Evolutionary conservation across 2,888 invertebrate genomes (phyloP), one percentile per base, ranked within the genome.

Genomic region (Baronia brevicornis): DNA sequence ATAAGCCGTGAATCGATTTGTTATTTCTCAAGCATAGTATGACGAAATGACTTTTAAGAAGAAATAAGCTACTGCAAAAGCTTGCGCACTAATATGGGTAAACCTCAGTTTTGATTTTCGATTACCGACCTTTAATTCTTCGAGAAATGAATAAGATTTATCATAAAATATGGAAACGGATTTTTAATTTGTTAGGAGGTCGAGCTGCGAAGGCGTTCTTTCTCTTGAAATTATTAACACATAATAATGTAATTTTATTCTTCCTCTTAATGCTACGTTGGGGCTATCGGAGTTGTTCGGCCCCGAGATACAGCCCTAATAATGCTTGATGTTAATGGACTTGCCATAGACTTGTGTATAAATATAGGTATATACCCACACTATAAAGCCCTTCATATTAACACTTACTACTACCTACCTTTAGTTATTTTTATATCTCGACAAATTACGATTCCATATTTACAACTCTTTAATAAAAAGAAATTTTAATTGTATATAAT

Each of bases 191-290:
- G 63, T 69, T 61, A 59, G 46, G 38, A 53, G 41, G 47, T 48
- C 48, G 55, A 56, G 49, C 48, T 41, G 43, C 56, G 55, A 58
- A 60, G 55, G 51, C 54, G 48, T 68, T 72, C 60, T 69, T 74
- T 72, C 68, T 60, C 62, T 73, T 64, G 62, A 74, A 80, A 77
- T 78, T 82, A 80, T 80, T 80, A 79, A 82, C 82, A 84, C 80
- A 79, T 84, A 80, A 82, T 84, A 79, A 79, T 75, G 75, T 71
- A 67, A 75, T 74, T 84, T 82, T 82, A 84, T 77, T 70, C 64
- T 64, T 74, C 67, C 75, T 77, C 75, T 77, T 82, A 80, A 82
- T 80, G 79, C 75, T 78, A 78, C 67, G 59, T 57, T 43, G 61
- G 64, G 69, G 77, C 69, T 69, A 74, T 79, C 70, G 55, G 57